These are phyloP conservation scores for Sciurus vulgaris DNA, from an alignment of 2,797 vertebrate genomes.

Conservation along the genomic window DNA sequence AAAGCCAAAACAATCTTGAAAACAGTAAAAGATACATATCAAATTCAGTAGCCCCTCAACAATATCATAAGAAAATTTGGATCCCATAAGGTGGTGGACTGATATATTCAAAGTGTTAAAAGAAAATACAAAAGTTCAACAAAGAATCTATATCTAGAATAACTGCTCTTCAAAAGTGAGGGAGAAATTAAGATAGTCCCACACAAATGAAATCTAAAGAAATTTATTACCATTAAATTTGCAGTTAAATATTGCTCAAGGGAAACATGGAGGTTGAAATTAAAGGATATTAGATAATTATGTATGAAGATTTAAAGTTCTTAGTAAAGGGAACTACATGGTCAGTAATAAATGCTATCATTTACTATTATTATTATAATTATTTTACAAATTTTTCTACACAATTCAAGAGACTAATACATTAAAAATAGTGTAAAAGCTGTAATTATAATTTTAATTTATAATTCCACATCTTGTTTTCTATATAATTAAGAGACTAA, in stretches of 20 bases:
- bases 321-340: background rate
- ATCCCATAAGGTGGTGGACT: background rate
- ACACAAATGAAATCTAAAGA: background rate
- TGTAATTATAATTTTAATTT: background rate
- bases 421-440: background rate
- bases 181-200: background rate
- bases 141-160: background rate
- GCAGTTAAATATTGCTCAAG: background rate
- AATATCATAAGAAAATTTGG: background rate
- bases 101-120: background rate
- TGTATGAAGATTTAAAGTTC: background rate
- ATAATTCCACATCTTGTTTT: background rate
- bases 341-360: background rate
- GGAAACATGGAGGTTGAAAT: background rate
- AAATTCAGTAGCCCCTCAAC: background rate
- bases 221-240: background rate
- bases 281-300: background rate
- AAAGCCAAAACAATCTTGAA: slow-evolving; percentile 33
- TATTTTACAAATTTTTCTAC: background rate
- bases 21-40: background rate
- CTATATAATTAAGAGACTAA: background rate
- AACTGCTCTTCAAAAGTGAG: background rate
- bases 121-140: background rate
- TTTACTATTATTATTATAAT: background rate
- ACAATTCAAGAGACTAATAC: background rate